A percentile compares a stretch with the other conserved stretches of the same genome.
Evolutionary conservation across 2,888 invertebrate genomes (phyloP).

Genomic region (Erebia epiphron): DNA sequence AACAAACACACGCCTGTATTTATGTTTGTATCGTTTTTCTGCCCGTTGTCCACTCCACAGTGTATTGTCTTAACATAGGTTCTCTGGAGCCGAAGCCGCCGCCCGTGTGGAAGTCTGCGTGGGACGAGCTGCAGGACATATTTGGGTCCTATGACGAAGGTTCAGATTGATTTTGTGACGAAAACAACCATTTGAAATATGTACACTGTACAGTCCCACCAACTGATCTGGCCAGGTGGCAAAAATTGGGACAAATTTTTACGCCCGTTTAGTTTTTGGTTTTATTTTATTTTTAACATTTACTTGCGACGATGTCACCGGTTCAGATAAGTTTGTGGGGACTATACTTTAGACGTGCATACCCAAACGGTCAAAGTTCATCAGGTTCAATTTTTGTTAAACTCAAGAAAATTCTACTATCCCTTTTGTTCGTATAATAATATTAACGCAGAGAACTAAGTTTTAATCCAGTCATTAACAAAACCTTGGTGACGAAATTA

Average conservation of each 20-base stretch:
- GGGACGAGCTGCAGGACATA: constrained; percentile 67
- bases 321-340: too few relatives aligned
- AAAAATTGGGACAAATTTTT: too few relatives aligned
- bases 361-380: background rate
- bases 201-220: too few relatives aligned
- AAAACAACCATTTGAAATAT: constrained; percentile 13
- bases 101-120: constrained; percentile 53
- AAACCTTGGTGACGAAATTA: too few relatives aligned
- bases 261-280: too few relatives aligned
- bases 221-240: too few relatives aligned
- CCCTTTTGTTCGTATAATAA: too few relatives aligned
- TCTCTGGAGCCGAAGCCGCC: constrained; percentile 36
- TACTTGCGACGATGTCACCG: too few relatives aligned
- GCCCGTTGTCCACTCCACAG: constrained; percentile 17
- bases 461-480: too few relatives aligned
- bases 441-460: too few relatives aligned
- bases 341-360: background rate
- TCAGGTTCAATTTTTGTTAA: background rate
- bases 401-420: too few relatives aligned
- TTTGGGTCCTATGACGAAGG: constrained; percentile 53
- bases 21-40: constrained; percentile 7
- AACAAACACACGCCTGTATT: constrained; percentile 18
- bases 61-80: constrained; percentile 32
- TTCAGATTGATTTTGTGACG: constrained; percentile 37
- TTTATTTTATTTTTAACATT: too few relatives aligned